phyloP scores from a whole-genome alignment of 2,113 vertebrate genomes.

The Hemiprocne comata region DNA sequence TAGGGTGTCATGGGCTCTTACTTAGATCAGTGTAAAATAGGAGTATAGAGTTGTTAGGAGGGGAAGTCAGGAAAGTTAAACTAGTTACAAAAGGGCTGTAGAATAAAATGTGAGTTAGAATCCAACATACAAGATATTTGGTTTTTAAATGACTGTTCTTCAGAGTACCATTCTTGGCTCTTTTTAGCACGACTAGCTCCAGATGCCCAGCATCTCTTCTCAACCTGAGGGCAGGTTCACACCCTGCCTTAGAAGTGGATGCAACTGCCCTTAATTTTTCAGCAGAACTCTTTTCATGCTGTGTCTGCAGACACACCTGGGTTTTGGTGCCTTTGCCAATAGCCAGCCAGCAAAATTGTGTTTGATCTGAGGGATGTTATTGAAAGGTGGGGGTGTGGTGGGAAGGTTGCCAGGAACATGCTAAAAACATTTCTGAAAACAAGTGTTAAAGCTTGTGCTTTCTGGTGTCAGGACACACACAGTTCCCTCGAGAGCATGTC shows the following conservation, averaged over 20 bases:
- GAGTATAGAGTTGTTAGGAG: neutral
- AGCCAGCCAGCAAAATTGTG: neutral
- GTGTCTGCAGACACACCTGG: neutral
- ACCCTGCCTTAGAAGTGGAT: neutral
- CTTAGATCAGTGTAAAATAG: neutral
- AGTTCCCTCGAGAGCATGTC: neutral
- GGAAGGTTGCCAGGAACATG: neutral
- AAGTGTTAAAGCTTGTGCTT: neutral
- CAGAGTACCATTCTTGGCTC: neutral
- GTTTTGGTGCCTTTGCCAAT: neutral
- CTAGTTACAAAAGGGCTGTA: neutral
- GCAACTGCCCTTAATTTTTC: neutral
- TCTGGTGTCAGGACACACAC: neutral
- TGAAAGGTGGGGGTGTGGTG: neutral
- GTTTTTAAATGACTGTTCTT: neutral
- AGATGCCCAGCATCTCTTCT: neutral
- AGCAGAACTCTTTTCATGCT: neutral
- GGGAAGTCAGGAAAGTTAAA: neutral
- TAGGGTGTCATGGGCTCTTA: neutral
- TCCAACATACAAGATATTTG: neutral
- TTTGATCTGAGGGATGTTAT: neutral
- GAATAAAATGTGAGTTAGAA: neutral
- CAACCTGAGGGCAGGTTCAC: neutral
- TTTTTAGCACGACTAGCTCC: neutral
- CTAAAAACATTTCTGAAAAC: neutral